Evolutionary conservation across 1,140 invertebrate genomes (phyloP), one percentile per base, ranked within the genome.

Genomic region (Mylabris phalerata): DNA sequence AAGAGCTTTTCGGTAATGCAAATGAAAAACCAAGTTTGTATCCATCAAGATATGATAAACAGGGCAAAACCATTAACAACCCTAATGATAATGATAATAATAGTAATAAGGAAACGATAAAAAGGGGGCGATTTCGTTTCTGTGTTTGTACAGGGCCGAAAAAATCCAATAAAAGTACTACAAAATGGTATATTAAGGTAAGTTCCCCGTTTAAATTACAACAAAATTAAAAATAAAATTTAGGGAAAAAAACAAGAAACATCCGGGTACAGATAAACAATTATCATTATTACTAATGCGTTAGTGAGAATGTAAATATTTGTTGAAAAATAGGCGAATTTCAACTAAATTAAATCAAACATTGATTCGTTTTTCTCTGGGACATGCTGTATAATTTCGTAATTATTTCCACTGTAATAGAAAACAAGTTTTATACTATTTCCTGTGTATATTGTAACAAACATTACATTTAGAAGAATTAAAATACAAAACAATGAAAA

Each of bases 101-200:
- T 25, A 64, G 55, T 51, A 57, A 61, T 25, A 38, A 64, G 39
- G 52, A 62, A 41, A 66, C 59, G 49, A 65, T 58, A 48, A 59
- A 59, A 10, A 64, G 64, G 43, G 64, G 65, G 27, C 64, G 56
- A 55, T 69, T 71, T 51, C 61, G 64, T 47, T 67, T 69, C 57
- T 74, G 71, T 54, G 65, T 66, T 26, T 74, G 73, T 54, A 67
- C 67, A 0, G 66, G 70, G 9, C 62, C 63, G 4, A 60, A 50
- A 42, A 70, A 68, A 51, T 59, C 41, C 44, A 67, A 38, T 39
- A 55, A 67, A 51, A 72, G 67, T 49, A 70, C 66, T 10, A 63
- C 73, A 25, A 76, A 74, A 71, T 77, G 75, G 75, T 76, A 77
- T 58, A 70, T 77, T 19, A 77, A 77, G 74, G 75, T 77, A 74